Evolutionary conservation across 2,888 invertebrate species (phyloP).

Genomic region (Eupithecia abbreviata): DNA sequence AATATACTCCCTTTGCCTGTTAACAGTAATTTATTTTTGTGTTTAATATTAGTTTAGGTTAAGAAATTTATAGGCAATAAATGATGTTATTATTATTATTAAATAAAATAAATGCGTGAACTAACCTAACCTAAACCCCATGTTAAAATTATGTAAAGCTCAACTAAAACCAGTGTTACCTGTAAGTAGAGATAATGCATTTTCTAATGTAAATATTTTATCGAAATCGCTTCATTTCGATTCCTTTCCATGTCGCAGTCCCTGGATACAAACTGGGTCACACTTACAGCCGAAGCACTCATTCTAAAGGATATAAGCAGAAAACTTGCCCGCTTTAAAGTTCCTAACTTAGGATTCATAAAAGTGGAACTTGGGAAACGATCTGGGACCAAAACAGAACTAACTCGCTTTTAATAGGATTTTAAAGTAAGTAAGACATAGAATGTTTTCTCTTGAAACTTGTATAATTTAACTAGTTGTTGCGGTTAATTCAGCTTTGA

Average conservation of each 20-base stretch:
- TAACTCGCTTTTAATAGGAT: background rate
- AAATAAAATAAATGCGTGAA: no score
- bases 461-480: background rate
- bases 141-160: no score
- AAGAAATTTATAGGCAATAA: no score
- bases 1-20: no score
- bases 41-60: no score
- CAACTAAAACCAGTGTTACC: no score
- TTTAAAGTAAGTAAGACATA: background rate
- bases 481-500: background rate
- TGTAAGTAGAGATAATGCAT: no score
- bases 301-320: background rate
- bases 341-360: background rate
- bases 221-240: background rate
- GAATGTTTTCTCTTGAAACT: background rate
- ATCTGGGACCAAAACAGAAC: background rate
- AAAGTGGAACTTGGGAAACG: background rate
- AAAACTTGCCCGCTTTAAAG: slow-evolving; percentile 7
- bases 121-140: no score
- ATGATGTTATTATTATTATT: no score
- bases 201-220: no score
- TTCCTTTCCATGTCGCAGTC: background rate
- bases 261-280: slow-evolving; percentile 5
- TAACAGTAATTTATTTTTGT: no score
- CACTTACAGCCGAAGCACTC: background rate